Evolutionary conservation across 1,140 invertebrate species (phyloP).

Genomic region (Helicoverpa armigera): DNA sequence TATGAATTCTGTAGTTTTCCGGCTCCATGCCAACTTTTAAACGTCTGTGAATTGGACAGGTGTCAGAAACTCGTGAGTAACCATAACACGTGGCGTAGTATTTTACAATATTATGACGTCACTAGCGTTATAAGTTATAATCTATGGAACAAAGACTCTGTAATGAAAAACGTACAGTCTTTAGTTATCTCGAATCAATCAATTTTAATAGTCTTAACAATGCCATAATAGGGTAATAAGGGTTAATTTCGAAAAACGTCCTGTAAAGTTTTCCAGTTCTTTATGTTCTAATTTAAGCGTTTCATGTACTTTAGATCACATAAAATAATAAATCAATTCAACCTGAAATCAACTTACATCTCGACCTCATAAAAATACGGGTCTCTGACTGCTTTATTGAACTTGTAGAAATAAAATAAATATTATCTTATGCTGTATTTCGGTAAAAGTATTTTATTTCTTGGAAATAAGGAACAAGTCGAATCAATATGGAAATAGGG

Average conservation of each 20-base stretch:
- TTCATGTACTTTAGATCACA: no score
- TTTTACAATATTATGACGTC: no score
- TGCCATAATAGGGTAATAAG: no score
- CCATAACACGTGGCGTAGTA: not conserved
- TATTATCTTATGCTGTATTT: not conserved
- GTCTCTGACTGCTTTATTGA: not conserved
- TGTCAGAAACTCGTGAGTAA: slow-evolving; percentile 17
- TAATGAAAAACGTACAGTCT: no score
- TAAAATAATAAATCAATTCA: no score
- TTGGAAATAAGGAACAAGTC: not conserved
- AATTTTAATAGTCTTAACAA: no score
- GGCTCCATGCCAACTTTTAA: slow-evolving; percentile 1
- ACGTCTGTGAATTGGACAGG: slow-evolving; percentile 25
- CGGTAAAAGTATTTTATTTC: slow-evolving; percentile 1
- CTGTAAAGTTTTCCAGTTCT: no score
- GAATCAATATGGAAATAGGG: slow-evolving; percentile 12
- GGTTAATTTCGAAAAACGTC: no score
- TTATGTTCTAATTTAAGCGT: no score
- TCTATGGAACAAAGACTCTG: no score
- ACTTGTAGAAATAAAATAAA: not conserved
- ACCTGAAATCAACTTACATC: not conserved
- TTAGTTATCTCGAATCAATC: no score
- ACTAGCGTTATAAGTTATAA: no score
- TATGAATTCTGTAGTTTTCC: not conserved
- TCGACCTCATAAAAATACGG: slow-evolving; percentile 1